Evolutionary conservation across 2,888 invertebrate species (phyloP).

Genomic region (Achlya flavicornis): DNA sequence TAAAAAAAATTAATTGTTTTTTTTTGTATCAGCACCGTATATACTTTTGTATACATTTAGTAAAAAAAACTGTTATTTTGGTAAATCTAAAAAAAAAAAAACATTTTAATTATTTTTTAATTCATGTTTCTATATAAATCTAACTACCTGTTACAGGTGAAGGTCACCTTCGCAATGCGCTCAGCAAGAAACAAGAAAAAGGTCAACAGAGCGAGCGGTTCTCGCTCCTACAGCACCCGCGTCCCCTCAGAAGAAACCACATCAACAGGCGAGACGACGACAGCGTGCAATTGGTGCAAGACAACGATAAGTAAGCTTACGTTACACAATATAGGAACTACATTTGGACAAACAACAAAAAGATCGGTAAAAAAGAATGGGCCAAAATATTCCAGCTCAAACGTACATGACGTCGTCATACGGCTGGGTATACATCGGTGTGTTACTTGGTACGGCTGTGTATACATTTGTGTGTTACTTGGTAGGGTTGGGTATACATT

Average conservation of each 20-base stretch:
- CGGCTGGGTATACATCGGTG: too few species aligned
- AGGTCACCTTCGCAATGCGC: constrained; percentile 71
- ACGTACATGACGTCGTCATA: neutral
- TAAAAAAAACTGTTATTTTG: too few species aligned
- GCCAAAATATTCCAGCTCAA: neutral
- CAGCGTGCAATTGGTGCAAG: constrained; percentile 69
- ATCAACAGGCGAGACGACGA: constrained; percentile 53
- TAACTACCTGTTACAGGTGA: constrained; percentile 61
- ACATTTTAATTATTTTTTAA: too few species aligned
- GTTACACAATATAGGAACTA: constrained; percentile 11
- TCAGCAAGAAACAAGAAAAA: constrained; percentile 59
- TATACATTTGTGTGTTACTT: too few species aligned
- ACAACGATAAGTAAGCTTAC: constrained; percentile 64
- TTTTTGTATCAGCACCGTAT: too few species aligned
- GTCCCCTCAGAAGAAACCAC: constrained; percentile 65
- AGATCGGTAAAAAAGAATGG: neutral
- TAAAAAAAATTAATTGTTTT: too few species aligned
- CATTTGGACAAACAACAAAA: neutral
- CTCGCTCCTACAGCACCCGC: constrained; percentile 71
- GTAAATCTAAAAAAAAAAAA: too few species aligned
- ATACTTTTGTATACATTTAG: too few species aligned
- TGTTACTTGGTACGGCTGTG: too few species aligned
- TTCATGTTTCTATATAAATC: too few species aligned
- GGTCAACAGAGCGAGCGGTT: constrained; percentile 65
- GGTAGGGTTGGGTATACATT: too few species aligned